phyloP scores from a whole-genome alignment of 1,140 invertebrate genomes.

The Calycopis cecrops region DNA sequence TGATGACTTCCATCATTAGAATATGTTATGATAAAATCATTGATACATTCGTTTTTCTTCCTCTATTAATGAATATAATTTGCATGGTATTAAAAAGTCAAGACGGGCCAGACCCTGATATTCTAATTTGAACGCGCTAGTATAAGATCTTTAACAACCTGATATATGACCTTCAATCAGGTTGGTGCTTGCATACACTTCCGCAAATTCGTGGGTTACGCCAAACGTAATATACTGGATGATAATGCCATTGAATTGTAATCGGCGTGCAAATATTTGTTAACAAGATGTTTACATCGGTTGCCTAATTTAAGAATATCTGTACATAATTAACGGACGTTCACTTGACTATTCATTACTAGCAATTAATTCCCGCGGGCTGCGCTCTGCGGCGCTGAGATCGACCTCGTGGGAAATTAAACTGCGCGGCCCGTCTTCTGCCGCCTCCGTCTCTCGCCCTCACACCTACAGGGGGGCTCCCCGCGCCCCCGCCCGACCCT shows the following conservation, averaged over 20 bases:
- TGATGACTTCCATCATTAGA: too few relatives aligned
- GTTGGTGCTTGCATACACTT: too few relatives aligned
- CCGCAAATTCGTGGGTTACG: too few relatives aligned
- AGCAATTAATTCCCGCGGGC: conserved; percentile 74
- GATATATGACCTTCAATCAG: too few relatives aligned
- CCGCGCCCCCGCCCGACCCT: conserved; percentile 35
- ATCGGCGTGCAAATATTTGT: neutral
- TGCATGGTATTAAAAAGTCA: too few relatives aligned
- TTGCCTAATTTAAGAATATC: conserved; percentile 49
- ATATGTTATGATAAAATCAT: too few relatives aligned
- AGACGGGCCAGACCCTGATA: too few relatives aligned
- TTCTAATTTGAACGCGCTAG: too few relatives aligned
- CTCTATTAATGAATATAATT: too few relatives aligned
- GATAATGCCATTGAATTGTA: neutral
- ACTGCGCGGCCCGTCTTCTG: conserved; percentile 69
- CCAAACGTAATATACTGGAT: neutral
- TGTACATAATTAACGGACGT: conserved; percentile 70
- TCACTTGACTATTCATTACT: conserved; percentile 75
- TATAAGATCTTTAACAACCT: too few relatives aligned
- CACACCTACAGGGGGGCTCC: conserved; percentile 39
- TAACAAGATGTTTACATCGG: conserved; percentile 20
- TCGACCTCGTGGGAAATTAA: conserved; percentile 75
- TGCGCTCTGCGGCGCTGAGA: conserved; percentile 68
- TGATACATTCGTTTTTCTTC: too few relatives aligned
- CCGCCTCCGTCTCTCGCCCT: conserved; percentile 37